Base-by-base conservation (phyloP, 1,140 invertebrate species). In the Riptortus pedestris region DNA sequence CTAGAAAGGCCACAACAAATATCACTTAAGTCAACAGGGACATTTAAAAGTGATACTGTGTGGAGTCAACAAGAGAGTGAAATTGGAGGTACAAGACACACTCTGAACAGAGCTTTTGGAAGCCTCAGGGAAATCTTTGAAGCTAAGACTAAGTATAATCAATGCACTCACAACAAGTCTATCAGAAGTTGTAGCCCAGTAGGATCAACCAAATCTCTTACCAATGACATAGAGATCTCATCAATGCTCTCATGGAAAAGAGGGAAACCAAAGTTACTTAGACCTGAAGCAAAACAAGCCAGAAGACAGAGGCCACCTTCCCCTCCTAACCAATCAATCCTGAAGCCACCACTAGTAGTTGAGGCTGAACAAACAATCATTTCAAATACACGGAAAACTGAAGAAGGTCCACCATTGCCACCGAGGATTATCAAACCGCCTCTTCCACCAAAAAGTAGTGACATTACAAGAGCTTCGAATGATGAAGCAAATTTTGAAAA, bases 51-150 rank as follows among this genome's bases (percentile, higher is more conserved):
- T 62, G 76, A 78, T 55, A 33, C 52, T 66, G 28, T 26, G 38
- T 57, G 51, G 31, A 45, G 55, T 29, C 45, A 20, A 52, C 63
- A 5, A 12, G 20, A 33, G n/a, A 24, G 47, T 1, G 16, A 43
- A 9, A 45, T 45, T 14, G 63, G 45, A 60, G 70, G 62, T 22
- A 71, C 76, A 68, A 51, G 47, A 0, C 58, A 74, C 71, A 33
- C 63, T 29, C 29, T 66, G 66, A 76, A 73, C 60, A 70, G 77
- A 31, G 79, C 78, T 65, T 84, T 85, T 67, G 80, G 82, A 31
- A 87, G 83, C 72, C 72, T 90, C 1, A 75, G 86, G 27, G 84
- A 86, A 70, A 87, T 89, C 45, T 85, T 85, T 67, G 85, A 88
- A 64, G 80, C 82, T 4, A 69, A 71, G 0, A 71, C 68, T 47